A percentile compares a stretch with the other conserved stretches of the same genome.
phyloP scores from a whole-genome alignment of 2,113 vertebrate genomes.

The Myotis yumanensis region DNA sequence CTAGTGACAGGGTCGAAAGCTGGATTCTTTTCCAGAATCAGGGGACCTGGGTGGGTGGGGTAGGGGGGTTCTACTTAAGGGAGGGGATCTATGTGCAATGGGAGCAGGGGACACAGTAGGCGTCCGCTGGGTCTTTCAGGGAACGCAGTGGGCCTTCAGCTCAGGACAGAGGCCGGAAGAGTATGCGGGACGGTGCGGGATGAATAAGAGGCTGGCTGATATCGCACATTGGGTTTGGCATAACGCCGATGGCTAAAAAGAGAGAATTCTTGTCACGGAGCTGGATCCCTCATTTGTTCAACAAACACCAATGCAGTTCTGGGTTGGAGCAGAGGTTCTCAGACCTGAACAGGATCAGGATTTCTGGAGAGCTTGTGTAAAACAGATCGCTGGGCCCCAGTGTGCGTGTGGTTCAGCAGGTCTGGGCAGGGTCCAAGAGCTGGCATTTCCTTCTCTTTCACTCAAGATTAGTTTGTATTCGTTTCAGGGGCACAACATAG shows the following conservation, averaged over 20 bases:
- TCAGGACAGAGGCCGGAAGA: background rate
- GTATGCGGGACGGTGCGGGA: background rate
- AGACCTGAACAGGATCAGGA: background rate
- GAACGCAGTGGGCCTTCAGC: background rate
- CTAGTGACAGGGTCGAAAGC: background rate
- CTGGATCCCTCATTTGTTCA: background rate
- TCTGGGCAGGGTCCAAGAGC: background rate
- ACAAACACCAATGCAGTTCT: background rate
- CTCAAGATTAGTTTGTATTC: background rate
- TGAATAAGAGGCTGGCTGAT: background rate
- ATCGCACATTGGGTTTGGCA: rapidly evolving
- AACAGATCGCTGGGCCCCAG: rapidly evolving
- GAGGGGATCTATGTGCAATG: background rate
- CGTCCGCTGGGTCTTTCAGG: background rate
- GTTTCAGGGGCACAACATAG: background rate
- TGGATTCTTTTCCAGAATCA: background rate
- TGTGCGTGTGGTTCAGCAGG: background rate
- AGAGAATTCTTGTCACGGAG: background rate
- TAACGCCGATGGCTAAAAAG: background rate
- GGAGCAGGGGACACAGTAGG: background rate
- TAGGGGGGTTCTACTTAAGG: background rate
- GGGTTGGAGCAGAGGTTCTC: background rate
- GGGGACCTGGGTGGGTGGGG: background rate
- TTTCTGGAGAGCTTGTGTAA: background rate
- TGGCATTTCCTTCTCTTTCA: background rate